phyloP scores from a whole-genome alignment of 2,888 invertebrate species.

The Thelaira solivaga region DNA sequence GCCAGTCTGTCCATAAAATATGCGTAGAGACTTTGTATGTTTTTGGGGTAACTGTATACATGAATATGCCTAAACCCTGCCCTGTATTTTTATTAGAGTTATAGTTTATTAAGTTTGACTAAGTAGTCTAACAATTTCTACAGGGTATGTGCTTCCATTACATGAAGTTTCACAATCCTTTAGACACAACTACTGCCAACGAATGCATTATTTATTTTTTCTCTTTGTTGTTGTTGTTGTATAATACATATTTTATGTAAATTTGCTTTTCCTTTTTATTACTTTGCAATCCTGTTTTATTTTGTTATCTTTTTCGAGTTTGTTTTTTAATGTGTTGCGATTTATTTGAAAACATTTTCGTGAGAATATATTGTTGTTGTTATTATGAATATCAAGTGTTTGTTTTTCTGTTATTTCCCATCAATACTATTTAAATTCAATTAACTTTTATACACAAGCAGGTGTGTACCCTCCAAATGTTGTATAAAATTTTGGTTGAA shows the following conservation, averaged over 20 bases:
- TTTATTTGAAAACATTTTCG: neutral
- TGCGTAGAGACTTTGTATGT: too few species aligned
- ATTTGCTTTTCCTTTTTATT: conserved; percentile 25
- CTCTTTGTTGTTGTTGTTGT: neutral
- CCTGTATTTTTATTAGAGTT: too few species aligned
- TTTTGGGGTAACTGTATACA: too few species aligned
- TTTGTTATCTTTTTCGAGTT: conserved; percentile 16
- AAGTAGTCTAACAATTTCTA: too few species aligned
- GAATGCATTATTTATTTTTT: neutral
- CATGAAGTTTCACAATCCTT: too few species aligned
- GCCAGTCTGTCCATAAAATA: too few species aligned
- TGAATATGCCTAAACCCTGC: too few species aligned
- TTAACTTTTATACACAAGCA: neutral
- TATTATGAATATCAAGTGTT: neutral
- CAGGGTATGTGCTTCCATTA: too few species aligned
- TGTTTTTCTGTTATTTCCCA: neutral
- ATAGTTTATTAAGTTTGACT: too few species aligned
- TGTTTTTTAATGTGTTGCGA: neutral
- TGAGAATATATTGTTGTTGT: neutral
- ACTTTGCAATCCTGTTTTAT: neutral
- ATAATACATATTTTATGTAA: conserved; percentile 11
- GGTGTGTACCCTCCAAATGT: too few species aligned
- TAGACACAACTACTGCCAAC: too few species aligned
- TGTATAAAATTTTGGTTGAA: too few species aligned
- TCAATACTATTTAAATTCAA: conserved; percentile 21